Evolutionary conservation across 2,888 invertebrate species (phyloP).

Genomic region (Psylliodes chrysocephalus): DNA sequence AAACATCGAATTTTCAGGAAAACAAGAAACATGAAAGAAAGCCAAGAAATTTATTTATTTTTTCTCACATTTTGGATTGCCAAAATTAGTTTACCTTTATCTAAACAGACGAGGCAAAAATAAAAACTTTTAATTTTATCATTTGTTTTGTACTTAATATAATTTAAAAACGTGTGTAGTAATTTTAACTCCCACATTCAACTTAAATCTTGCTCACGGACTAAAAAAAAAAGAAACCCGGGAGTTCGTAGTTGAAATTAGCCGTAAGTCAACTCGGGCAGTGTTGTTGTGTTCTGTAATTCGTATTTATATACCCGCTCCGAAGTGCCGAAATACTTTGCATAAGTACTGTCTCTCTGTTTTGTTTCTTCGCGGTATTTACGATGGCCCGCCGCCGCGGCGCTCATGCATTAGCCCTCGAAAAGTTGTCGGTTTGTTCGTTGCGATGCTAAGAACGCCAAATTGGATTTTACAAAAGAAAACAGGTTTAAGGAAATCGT

Average conservation of each 20-base stretch:
- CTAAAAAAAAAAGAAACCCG: background rate
- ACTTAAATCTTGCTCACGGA: background rate
- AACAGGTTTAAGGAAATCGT: slow-evolving; percentile 4
- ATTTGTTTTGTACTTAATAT: no score
- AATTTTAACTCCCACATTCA: no score
- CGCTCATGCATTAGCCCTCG: background rate
- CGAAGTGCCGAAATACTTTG: slow-evolving; percentile 13
- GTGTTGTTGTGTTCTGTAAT: slow-evolving; percentile 19
- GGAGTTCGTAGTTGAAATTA: background rate
- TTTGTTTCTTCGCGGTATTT: slow-evolving; percentile 21
- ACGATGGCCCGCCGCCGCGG: background rate
- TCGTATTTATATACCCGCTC: slow-evolving; percentile 22
- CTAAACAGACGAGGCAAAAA: no score
- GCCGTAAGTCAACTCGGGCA: background rate
- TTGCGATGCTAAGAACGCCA: background rate
- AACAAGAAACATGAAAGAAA: no score
- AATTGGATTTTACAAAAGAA: slow-evolving; percentile 3
- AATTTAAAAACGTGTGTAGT: no score
- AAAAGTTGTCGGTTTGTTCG: background rate
- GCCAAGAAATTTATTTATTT: no score
- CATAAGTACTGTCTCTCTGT: slow-evolving; percentile 21
- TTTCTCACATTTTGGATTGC: no score
- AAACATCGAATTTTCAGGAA: no score
- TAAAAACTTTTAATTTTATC: no score
- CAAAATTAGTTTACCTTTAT: no score